Percentiles rank a stretch among this genome's conserved stretches.
phyloP scores from a whole-genome alignment of 1,140 invertebrate species.

The Andricus grossulariae region DNA sequence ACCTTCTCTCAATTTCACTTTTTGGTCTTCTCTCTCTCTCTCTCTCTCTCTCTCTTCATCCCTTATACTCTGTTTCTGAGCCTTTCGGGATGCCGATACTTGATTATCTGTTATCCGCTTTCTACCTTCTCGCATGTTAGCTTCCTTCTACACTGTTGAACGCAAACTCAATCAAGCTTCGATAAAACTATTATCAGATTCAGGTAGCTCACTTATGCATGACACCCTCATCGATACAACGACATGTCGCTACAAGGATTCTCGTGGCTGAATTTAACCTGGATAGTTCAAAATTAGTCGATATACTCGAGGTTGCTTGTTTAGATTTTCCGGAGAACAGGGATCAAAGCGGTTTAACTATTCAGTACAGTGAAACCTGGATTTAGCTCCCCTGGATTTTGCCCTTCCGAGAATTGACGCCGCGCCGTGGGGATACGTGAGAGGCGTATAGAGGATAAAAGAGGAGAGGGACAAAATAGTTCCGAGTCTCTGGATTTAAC shows the following conservation, averaged over 20 bases:
- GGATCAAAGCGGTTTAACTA: too few species aligned
- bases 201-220: constrained; percentile 6
- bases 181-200: constrained; percentile 15
- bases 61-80: too few species aligned
- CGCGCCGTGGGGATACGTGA: too few species aligned
- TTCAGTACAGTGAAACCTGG: too few species aligned
- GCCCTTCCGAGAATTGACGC: too few species aligned
- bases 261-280: neutral
- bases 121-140: neutral
- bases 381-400: too few species aligned
- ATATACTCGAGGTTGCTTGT: neutral
- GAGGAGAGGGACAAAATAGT: too few species aligned
- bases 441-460: too few species aligned
- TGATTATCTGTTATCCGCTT: neutral
- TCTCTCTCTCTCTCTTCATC: neutral
- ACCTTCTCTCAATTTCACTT: constrained; percentile 36
- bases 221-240: constrained; percentile 2
- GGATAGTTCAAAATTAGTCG: neutral
- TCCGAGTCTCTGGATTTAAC: too few species aligned
- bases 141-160: neutral
- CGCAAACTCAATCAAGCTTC: constrained; percentile 20
- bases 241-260: constrained; percentile 7
- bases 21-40: neutral
- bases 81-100: too few species aligned
- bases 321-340: too few species aligned